These are phyloP conservation scores for Polydrusus pterygomalis DNA, from an alignment of 2,888 invertebrate genomes.

Conservation along the genomic window DNA sequence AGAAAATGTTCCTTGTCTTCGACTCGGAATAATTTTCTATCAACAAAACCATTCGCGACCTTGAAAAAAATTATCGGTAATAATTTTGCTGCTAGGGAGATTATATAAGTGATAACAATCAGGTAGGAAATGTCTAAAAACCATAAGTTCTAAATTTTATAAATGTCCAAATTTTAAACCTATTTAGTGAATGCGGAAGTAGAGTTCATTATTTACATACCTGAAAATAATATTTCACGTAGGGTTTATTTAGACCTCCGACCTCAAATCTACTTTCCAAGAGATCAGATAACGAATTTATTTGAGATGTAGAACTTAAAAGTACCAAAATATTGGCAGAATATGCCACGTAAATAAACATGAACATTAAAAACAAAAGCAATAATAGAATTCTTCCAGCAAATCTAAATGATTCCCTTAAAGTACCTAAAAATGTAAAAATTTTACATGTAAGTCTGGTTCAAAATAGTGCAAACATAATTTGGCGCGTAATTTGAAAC, in stretches of 20 bases:
- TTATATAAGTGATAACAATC: too few species aligned
- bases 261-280: slow-evolving; percentile 70
- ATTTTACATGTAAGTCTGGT: too few species aligned
- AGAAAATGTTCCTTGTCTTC: too few species aligned
- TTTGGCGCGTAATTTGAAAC: too few species aligned
- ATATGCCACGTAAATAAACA: slow-evolving; percentile 73
- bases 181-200: neutral
- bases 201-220: slow-evolving; percentile 60
- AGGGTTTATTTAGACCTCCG: slow-evolving; percentile 70
- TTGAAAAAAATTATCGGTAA: too few species aligned
- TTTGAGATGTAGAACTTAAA: slow-evolving; percentile 72
- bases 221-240: slow-evolving; percentile 70
- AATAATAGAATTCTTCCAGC: slow-evolving; percentile 71
- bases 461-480: too few species aligned
- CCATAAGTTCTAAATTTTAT: too few species aligned
- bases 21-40: too few species aligned
- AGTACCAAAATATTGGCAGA: slow-evolving; percentile 74
- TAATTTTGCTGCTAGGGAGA: too few species aligned
- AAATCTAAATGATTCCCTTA: slow-evolving; percentile 67
- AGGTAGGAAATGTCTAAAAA: too few species aligned
- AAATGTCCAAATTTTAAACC: neutral
- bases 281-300: slow-evolving; percentile 69
- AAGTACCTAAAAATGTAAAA: slow-evolving; percentile 65
- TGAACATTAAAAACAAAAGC: slow-evolving; percentile 69
- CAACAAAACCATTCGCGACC: too few species aligned